Percentiles rank a stretch among this genome's conserved stretches.
Evolutionary conservation across 2,113 vertebrate genomes (phyloP).

Genomic region (Panurus biarmicus): DNA sequence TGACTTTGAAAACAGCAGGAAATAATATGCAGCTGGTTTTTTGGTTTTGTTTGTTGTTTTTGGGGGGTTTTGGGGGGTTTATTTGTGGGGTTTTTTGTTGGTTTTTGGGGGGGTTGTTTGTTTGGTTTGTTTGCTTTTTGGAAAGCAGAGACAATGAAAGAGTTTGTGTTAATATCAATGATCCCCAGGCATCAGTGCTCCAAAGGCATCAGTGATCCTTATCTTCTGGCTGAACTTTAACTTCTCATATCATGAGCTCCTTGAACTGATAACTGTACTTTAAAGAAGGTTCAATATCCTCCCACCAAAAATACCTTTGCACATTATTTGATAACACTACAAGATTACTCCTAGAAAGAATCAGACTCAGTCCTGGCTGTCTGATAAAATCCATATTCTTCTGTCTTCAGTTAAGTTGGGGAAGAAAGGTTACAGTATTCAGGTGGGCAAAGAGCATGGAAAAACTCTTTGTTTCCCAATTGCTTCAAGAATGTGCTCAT

Average conservation of each 20-base stretch:
- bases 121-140: background rate
- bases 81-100: too few species aligned
- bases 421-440: background rate
- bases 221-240: background rate
- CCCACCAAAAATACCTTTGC: background rate
- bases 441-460: background rate
- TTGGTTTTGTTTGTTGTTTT: too few species aligned
- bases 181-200: background rate
- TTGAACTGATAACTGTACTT: background rate
- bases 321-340: background rate
- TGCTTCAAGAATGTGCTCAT: background rate
- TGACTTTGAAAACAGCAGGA: background rate
- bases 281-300: background rate
- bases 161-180: background rate
- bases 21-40: background rate
- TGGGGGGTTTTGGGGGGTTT: too few species aligned
- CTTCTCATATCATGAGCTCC: background rate
- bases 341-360: background rate
- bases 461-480: background rate
- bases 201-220: background rate
- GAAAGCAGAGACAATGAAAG: background rate
- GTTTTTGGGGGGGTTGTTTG: too few species aligned
- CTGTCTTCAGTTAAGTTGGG: background rate
- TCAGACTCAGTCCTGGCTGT: background rate
- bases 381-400: background rate